Conservation (phyloP, 2,113 vertebrate species). For the Pseudolaguvia tuberculata region DNA sequence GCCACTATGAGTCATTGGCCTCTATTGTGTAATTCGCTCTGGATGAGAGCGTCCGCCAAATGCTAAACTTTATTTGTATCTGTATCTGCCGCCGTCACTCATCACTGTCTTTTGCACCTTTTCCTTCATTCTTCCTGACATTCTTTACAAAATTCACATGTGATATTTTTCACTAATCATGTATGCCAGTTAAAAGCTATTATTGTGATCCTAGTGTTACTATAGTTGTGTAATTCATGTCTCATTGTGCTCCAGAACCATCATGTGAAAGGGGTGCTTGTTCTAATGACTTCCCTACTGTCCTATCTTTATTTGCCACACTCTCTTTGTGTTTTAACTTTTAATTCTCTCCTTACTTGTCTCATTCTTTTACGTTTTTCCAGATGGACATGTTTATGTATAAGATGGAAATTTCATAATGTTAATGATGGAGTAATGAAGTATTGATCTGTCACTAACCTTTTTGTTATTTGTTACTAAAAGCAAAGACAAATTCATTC, state of each 20-base stretch:
- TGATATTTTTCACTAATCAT: no score
- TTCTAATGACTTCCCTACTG: not conserved
- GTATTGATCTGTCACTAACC: not conserved
- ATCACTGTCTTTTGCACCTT: no score
- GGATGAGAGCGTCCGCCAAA: no score
- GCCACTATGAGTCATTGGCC: no score
- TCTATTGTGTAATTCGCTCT: no score
- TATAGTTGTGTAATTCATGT: not conserved
- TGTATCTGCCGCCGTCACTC: no score
- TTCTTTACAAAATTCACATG: no score
- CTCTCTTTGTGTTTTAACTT: not conserved
- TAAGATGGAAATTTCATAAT: not conserved
- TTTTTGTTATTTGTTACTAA: not conserved
- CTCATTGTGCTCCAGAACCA: not conserved
- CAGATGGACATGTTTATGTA: slow-evolving; percentile 16
- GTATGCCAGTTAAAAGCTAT: not conserved
- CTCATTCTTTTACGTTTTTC: not conserved
- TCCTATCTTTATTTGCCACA: not conserved
- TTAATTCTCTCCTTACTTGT: not conserved
- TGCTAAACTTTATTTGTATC: no score
- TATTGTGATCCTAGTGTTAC: not conserved
- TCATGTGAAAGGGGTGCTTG: no score
- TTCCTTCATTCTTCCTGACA: no score
- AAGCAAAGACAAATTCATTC: not conserved
- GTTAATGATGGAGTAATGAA: slow-evolving; percentile 5